Evolutionary conservation across 2,113 vertebrate species (phyloP), one percentile per base, ranked within the genome.

Genomic region (Alosa alosa): DNA sequence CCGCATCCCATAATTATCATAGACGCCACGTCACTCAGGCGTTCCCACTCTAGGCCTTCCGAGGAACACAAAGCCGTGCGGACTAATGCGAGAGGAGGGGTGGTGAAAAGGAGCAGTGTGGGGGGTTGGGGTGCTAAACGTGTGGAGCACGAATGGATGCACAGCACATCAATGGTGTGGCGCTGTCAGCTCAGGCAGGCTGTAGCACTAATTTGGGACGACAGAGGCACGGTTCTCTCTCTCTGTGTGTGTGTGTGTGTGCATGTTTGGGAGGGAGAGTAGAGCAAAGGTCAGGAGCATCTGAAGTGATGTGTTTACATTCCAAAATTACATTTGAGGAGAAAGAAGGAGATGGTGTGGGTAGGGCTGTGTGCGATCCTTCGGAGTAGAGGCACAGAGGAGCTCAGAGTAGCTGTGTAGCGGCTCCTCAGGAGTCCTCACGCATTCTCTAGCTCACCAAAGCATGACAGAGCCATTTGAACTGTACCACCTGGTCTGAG

Each of bases 1-100:
- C 82, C 82, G 60, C 85, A 55, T 84, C 45, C 31, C 25, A 75
- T 82, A 85, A 86, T 88, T 90, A 86, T 86, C 45, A 84, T 25
- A 85, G 11, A 64, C 41, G 60, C 9, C 20, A 50, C 81, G 86
- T 82, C 83, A 87, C 86, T 87, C 75, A 68, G n/a, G 8, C 25
- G 64, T 25, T 64, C 68, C 86, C 55, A 83, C 20, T 64, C 50
- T 36, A 20, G 78, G 47, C 72, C 44, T 75, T 82, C 64, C 36
- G 46, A 85, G 47, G 84, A 44, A 36, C 36, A 55, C 81, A 72
- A 18, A 86, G 15, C 82, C 57, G 49, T 31, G 72, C 10, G 44
- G 83, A 2, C 64, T 83, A 81, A 86, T 86, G 83, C 81, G 52
- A 84, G 83, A 17, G 45, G 82, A 87, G 46, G 6, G 81, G 72